phyloP scores from a whole-genome alignment of 2,797 vertebrate genomes.

The Semaprochilodus insignis region DNA sequence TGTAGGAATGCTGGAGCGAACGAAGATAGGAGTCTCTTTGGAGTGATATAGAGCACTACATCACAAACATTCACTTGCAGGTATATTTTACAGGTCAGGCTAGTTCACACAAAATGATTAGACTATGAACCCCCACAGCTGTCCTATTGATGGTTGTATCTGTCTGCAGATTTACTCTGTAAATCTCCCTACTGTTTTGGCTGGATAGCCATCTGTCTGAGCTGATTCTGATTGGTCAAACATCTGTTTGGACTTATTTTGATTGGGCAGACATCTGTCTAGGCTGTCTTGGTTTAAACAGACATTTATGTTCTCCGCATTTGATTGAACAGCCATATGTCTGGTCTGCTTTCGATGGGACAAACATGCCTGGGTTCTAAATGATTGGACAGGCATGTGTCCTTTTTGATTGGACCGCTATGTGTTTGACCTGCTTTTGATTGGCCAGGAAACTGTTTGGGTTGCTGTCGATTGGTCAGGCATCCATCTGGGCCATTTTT shows the following conservation, averaged over 20 bases:
- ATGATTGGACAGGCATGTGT: neutral
- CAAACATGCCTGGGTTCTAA: neutral
- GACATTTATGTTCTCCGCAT: neutral
- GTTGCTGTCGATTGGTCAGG: neutral
- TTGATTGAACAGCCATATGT: neutral
- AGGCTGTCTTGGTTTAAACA: neutral
- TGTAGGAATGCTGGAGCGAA: too few species aligned
- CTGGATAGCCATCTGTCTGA: neutral
- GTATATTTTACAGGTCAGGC: neutral
- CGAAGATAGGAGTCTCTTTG: too few species aligned
- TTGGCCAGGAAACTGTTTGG: constrained; percentile 4
- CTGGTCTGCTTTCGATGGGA: neutral
- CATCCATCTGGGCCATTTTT: neutral
- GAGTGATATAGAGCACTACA: too few species aligned
- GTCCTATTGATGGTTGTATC: neutral
- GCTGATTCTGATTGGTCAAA: neutral
- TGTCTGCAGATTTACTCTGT: neutral
- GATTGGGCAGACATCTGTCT: constrained; percentile 1
- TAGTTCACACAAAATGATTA: neutral
- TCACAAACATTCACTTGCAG: neutral
- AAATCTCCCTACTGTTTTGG: neutral
- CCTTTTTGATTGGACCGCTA: constrained; percentile 20
- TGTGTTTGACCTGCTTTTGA: neutral
- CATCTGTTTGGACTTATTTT: neutral
- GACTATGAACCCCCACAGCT: neutral